Evolutionary conservation across 2,797 vertebrate species (phyloP).

Genomic region (Schizopygopsis pylzovi): DNA sequence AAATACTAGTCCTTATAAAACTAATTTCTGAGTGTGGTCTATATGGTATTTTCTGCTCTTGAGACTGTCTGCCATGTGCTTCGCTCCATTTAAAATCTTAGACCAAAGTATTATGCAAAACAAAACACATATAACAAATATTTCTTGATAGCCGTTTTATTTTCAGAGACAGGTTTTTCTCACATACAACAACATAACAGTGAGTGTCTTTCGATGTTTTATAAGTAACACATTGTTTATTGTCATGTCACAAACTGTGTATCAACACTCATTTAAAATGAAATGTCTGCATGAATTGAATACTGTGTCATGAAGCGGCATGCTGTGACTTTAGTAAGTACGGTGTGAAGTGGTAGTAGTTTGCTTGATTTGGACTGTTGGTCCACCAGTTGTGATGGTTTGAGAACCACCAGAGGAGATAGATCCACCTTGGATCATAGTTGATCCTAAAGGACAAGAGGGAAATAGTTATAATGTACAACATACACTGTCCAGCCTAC

Average conservation of each 20-base stretch:
- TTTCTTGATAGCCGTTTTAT: constrained; percentile 52
- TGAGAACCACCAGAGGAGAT: not conserved
- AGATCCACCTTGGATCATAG: not conserved
- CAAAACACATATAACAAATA: not conserved
- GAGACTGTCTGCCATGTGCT: not conserved
- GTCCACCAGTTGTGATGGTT: not conserved
- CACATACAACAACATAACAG: not conserved
- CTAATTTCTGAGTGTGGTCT: not conserved
- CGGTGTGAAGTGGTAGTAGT: constrained; percentile 2
- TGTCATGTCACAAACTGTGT: not conserved
- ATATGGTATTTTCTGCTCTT: not conserved
- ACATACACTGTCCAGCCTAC: not conserved
- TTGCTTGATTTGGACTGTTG: constrained; percentile 17
- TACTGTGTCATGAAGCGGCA: not conserved
- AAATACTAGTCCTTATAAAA: not conserved
- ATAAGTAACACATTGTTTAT: not conserved
- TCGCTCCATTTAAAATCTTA: not conserved
- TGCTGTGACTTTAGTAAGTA: constrained; percentile 1
- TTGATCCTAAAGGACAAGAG: not conserved
- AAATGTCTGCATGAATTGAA: not conserved
- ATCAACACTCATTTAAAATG: not conserved
- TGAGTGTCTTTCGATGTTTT: not conserved
- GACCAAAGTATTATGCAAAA: not conserved
- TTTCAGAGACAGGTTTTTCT: constrained; percentile 45
- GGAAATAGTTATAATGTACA: not conserved